Percentiles rank a stretch among this genome's conserved stretches.
phyloP scores from a whole-genome alignment of 2,797 vertebrate genomes.

The Pteronotus mesoamericanus region DNA sequence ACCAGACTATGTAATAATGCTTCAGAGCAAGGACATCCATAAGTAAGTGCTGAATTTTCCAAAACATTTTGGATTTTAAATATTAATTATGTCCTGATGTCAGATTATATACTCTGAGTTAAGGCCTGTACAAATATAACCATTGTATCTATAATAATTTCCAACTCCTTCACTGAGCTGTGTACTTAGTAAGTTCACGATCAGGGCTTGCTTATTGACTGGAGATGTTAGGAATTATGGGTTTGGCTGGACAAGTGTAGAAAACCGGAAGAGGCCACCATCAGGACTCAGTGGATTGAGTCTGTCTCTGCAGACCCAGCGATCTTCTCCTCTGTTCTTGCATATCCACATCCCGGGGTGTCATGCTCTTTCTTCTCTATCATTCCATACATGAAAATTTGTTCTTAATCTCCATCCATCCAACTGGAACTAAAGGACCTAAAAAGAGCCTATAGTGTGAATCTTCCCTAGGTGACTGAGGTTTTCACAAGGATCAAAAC shows the following conservation, averaged over 20 bases:
- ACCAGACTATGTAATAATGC: not conserved
- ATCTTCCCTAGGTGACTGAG: not conserved
- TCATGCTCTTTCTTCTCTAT: not conserved
- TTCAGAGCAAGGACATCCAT: not conserved
- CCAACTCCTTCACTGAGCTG: not conserved
- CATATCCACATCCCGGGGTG: not conserved
- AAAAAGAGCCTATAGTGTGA: not conserved
- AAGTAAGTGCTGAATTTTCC: not conserved
- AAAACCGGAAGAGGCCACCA: not conserved
- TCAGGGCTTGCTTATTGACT: not conserved
- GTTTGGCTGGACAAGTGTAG: not conserved
- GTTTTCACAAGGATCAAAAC: not conserved
- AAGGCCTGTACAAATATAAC: not conserved
- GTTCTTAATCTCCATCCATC: not conserved
- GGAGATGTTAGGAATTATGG: not conserved
- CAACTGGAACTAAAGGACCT: not conserved
- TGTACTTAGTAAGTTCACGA: not conserved
- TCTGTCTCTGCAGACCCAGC: not conserved
- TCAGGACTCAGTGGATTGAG: not conserved
- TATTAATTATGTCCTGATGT: not conserved
- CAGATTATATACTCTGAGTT: not conserved
- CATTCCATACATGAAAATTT: not conserved
- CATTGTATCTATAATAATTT: not conserved
- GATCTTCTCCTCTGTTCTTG: not conserved
- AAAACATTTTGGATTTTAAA: constrained; percentile 35